These are phyloP conservation scores for Artemia franciscana DNA, from an alignment of 1,140 invertebrate species.

Conservation along the genomic window DNA sequence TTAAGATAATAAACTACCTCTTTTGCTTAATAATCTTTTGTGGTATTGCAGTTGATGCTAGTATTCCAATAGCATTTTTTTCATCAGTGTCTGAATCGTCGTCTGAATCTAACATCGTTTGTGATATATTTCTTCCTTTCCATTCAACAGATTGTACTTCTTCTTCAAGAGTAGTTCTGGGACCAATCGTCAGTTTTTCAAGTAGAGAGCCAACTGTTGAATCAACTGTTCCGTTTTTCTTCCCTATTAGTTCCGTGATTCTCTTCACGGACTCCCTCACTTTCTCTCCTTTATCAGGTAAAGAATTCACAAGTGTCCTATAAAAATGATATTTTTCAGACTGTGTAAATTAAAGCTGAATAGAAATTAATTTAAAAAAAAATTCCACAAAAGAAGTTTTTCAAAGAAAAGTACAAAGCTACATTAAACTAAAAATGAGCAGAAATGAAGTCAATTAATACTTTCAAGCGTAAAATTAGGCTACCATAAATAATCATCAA, in stretches of 20 bases:
- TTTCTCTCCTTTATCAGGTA: neutral
- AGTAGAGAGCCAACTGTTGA: neutral
- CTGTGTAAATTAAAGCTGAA: neutral
- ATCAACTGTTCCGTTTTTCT: neutral
- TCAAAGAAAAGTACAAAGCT: too few species aligned
- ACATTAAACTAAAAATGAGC: neutral
- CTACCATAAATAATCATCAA: neutral
- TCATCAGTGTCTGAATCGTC: neutral
- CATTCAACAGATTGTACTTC: neutral
- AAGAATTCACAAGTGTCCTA: neutral
- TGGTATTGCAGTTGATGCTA: neutral
- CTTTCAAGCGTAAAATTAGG: neutral
- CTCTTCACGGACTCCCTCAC: neutral
- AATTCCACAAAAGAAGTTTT: neutral
- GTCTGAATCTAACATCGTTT: neutral
- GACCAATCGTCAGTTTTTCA: neutral
- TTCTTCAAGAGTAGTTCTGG: neutral
- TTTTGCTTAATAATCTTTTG: neutral
- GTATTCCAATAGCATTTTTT: neutral
- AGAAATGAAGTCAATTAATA: neutral
- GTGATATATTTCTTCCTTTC: neutral
- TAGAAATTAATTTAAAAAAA: neutral
- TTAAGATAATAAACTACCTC: too few species aligned
- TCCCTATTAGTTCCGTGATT: neutral
- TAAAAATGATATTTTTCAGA: neutral